Evolutionary conservation across 2,113 vertebrate genomes (phyloP), one percentile per base, ranked within the genome.

Genomic region (Calidris pygmaea): DNA sequence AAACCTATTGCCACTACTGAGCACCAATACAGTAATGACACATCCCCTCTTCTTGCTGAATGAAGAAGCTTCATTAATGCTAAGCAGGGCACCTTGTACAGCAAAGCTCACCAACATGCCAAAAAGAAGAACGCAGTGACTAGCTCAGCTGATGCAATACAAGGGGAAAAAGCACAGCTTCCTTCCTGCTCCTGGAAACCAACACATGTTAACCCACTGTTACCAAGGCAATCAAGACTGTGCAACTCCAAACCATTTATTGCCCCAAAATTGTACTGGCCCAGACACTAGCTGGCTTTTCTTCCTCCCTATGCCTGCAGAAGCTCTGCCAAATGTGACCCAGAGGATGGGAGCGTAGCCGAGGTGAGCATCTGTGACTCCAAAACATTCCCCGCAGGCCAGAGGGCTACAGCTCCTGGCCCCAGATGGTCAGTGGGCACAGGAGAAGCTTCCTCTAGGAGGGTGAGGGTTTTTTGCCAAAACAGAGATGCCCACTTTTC

Each of bases 271-370:
- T 16, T 6, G 19, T 14, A 34, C 55, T 67, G 60, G 50, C 18
- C 24, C 45, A 37, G 29, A 37, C 73, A 52, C 4, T 4, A 45
- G 12, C 10, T 71, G 41, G 21, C 24, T 88, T 73, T 74, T 56
- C 59, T 70, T 84, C 50, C n/a, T 80, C 52, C 39, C 48, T 34
- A 0, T 27, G 65, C 21, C 58, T 84, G 48, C 59, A 53, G 41
- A 84, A 87, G 30, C 34, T 79, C 59, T 87, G 47, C 26, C 56
- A 81, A 58, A 35, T 1, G 14, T 21, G 37, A 86, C 41, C 27
- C 76, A 30, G 78, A 84, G n/a, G 29, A 74, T 1, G 43, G 50
- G 43, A 55, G 30, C 0, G 0, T 16, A 26, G 52, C 5, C 0
- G 0, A 75, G 52, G 29, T 24, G 26, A 77, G 22, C 22, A 73